These are phyloP conservation scores for Peromyscus nudipes DNA, from an alignment of 2,797 vertebrate species.

Conservation along the genomic window DNA sequence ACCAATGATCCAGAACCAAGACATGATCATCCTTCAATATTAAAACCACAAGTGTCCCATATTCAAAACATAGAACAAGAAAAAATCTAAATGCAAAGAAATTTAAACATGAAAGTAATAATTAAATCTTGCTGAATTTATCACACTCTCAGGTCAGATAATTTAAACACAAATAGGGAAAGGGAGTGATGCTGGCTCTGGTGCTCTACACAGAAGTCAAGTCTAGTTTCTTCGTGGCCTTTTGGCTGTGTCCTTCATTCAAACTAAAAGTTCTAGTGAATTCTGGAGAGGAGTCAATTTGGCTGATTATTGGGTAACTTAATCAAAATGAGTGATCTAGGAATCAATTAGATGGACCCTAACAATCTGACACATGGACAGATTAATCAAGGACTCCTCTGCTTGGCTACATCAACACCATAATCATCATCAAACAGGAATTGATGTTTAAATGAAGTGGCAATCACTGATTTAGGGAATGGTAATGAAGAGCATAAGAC, in stretches of 20 bases:
- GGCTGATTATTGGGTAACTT: constrained; percentile 28
- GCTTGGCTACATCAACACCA: constrained; percentile 40
- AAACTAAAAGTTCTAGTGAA: constrained; percentile 21
- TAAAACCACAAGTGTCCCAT: not conserved
- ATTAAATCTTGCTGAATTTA: not conserved
- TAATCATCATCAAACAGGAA: constrained; percentile 69
- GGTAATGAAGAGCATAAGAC: constrained; percentile 19
- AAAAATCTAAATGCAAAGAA: not conserved
- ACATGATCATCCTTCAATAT: not conserved
- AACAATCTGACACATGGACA: constrained; percentile 15
- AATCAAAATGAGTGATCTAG: constrained; percentile 24
- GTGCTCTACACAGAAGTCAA: not conserved
- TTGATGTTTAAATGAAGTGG: constrained; percentile 7
- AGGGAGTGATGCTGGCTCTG: not conserved
- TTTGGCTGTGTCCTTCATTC: not conserved
- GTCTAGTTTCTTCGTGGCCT: not conserved
- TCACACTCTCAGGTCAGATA: not conserved
- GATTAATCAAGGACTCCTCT: constrained; percentile 58
- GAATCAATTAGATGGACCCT: constrained; percentile 30
- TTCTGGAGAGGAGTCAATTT: not conserved
- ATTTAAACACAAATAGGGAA: constrained; percentile 52
- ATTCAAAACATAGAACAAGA: not conserved
- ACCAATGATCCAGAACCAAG: not conserved
- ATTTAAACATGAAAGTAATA: not conserved
- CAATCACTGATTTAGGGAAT: constrained; percentile 57